Evolutionary conservation across 1,140 invertebrate species (phyloP), one percentile per base, ranked within the genome.

Genomic region (Cydia fagiglandana): DNA sequence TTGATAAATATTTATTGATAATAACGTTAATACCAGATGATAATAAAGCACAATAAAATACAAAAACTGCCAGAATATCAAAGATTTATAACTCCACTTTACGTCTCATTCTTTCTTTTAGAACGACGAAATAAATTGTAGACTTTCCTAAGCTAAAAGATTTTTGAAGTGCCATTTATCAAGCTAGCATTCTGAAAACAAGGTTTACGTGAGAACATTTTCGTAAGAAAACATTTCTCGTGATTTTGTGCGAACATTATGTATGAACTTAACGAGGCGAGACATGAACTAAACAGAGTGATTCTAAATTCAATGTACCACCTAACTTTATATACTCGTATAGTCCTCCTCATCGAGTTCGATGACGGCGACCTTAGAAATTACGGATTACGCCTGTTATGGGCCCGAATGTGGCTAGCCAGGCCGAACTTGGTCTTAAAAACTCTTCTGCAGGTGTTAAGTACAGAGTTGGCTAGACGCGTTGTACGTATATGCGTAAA

Each of bases 101-200:
- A 61, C 56, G 56, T 24, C 20, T 61, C 56, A 61, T 61, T 20
- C 56, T 61, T 61, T 56, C 53, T 17, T 61, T 61, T 20, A 61
- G 56, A 61, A 20, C 56, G 53, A 56, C 53, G 56, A 61, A 61
- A 61, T 61, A 61, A 61, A 61, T 61, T 61, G 56, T 61, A 61
- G 56, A 61, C 56, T 61, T 61, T 61, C 6, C 56, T 61, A 12
- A 61, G 56, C 20, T 61, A 61, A 61, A 61, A 61, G 56, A 61
- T 61, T 61, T 56, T 61, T 61, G 56, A 61, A 61, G 56, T 61
- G 56, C 20, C 20, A 61, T 61, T 61, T 61, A 24, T 61, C 20
- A 61, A 24, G n/a, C 17, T 24, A 61, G 50, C n/a, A 53, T 53
- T 24, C 15, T 56, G 53, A 17, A 56, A 24, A 24, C 56, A 61